phyloP scores from a whole-genome alignment of 2,888 invertebrate genomes.

The Phalera bucephala region DNA sequence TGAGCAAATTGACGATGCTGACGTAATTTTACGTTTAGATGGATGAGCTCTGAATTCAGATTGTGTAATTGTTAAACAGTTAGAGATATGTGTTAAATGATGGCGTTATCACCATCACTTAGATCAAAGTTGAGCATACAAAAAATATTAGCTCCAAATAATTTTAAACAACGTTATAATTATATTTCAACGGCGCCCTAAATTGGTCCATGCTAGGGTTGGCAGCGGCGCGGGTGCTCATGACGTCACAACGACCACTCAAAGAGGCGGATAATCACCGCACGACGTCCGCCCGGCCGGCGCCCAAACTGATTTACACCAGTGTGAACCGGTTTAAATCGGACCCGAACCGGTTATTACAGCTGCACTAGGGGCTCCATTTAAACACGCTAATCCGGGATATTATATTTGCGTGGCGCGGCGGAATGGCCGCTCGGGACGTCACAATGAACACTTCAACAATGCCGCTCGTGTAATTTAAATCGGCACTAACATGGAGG shows the following conservation, averaged over 20 bases:
- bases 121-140: too few relatives aligned
- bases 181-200: too few relatives aligned
- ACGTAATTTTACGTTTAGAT: too few relatives aligned
- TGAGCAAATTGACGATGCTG: too few relatives aligned
- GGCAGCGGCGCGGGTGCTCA: not conserved
- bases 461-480: not conserved
- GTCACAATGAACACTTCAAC: slow-evolving; percentile 1
- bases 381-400: slow-evolving; percentile 1
- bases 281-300: slow-evolving; percentile 2
- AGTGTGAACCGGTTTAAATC: not conserved
- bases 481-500: not conserved
- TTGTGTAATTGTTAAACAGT: too few relatives aligned
- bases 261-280: slow-evolving; percentile 2
- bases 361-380: not conserved
- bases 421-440: not conserved
- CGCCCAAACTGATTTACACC: slow-evolving; percentile 1
- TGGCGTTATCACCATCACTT: too few relatives aligned
- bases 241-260: slow-evolving; percentile 4
- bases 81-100: too few relatives aligned
- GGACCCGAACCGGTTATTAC: slow-evolving; percentile 3
- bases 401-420: not conserved
- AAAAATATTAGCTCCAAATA: too few relatives aligned
- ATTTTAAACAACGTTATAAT: too few relatives aligned
- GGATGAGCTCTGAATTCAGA: too few relatives aligned
- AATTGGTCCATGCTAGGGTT: too few relatives aligned